Conservation (phyloP, 1,140 invertebrate genomes). For the Drosophila navojoa region DNA sequence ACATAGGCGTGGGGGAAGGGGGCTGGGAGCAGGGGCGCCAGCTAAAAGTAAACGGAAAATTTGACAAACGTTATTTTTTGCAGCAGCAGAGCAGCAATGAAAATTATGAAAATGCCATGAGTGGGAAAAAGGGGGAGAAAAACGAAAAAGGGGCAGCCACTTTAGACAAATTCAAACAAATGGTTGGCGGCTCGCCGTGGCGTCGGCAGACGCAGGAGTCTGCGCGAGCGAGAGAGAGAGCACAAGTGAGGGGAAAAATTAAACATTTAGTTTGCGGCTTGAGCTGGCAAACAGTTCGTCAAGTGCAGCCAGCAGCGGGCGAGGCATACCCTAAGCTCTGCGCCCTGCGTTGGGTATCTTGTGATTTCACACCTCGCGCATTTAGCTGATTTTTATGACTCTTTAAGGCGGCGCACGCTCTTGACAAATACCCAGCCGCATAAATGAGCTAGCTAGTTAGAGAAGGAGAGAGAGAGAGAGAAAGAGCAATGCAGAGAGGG, state of each 20-base stretch:
- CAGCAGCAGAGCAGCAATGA: slow-evolving; percentile 34
- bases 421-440: slow-evolving; percentile 61
- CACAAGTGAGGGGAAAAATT: slow-evolving; percentile 48
- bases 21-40: slow-evolving; percentile 34
- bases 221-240: background rate
- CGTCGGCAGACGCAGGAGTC: slow-evolving; percentile 29
- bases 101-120: slow-evolving; percentile 70
- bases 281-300: slow-evolving; percentile 42
- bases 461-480: background rate
- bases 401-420: slow-evolving; percentile 66
- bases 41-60: slow-evolving; percentile 62
- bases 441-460: slow-evolving; percentile 56
- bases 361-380: slow-evolving; percentile 64
- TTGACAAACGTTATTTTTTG: slow-evolving; percentile 59
- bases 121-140: slow-evolving; percentile 5
- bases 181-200: slow-evolving; percentile 51
- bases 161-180: slow-evolving; percentile 82
- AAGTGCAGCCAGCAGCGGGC: slow-evolving; percentile 21
- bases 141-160: slow-evolving; percentile 54
- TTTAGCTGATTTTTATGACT: slow-evolving; percentile 76
- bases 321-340: background rate
- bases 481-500: slow-evolving; percentile 18
- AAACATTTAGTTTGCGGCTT: slow-evolving; percentile 75
- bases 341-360: background rate
- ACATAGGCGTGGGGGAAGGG: background rate